These are phyloP conservation scores for Dendrolimus kikuchii DNA, from an alignment of 1,140 invertebrate species.

Conservation along the genomic window DNA sequence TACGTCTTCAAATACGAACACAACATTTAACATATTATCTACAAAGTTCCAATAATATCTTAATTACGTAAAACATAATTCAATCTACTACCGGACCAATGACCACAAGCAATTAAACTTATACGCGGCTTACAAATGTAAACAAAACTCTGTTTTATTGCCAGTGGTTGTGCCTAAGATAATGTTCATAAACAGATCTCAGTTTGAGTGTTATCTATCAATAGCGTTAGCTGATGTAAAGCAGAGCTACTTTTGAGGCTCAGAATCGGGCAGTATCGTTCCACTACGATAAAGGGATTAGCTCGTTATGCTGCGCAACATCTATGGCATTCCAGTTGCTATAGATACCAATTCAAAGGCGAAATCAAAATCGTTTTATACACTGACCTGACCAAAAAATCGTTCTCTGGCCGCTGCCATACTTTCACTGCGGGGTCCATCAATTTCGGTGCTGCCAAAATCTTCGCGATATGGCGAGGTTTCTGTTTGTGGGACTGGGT, in stretches of 20 bases:
- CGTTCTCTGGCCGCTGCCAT: slow-evolving; percentile 55
- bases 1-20: too few relatives aligned
- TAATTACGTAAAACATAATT: neutral
- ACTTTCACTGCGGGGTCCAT: slow-evolving; percentile 40
- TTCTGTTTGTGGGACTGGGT: slow-evolving; percentile 3
- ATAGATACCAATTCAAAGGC: slow-evolving; percentile 11
- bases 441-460: slow-evolving; percentile 24
- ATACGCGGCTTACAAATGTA: slow-evolving; percentile 14
- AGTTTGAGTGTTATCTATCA: slow-evolving; percentile 35
- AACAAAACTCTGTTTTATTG: slow-evolving; percentile 42
- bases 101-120: slow-evolving; percentile 10
- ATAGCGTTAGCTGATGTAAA: slow-evolving; percentile 42
- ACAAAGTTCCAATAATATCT: too few relatives aligned
- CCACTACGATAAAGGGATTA: slow-evolving; percentile 59
- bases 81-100: slow-evolving; percentile 1
- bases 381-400: slow-evolving; percentile 59
- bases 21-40: too few relatives aligned
- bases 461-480: slow-evolving; percentile 18
- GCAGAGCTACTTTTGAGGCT: slow-evolving; percentile 32
- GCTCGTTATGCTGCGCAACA: slow-evolving; percentile 28
- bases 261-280: slow-evolving; percentile 34
- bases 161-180: slow-evolving; percentile 29
- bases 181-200: slow-evolving; percentile 32
- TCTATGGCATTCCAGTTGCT: slow-evolving; percentile 20
- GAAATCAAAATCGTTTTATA: slow-evolving; percentile 4